Evolutionary conservation across 1,140 invertebrate species (phyloP).

Genomic region (Steinernema feltiae): DNA sequence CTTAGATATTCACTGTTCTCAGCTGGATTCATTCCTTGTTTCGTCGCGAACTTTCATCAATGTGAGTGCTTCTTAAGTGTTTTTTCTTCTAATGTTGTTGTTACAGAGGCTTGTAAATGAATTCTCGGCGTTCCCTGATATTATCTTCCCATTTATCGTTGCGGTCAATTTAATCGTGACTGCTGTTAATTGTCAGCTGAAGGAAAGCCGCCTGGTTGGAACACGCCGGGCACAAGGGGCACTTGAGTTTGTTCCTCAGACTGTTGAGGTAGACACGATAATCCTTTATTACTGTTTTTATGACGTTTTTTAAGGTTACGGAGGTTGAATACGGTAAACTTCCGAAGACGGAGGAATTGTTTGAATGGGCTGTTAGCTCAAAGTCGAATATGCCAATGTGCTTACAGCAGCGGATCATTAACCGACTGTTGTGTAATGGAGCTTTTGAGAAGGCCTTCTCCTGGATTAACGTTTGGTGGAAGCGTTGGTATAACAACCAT

Average conservation of each 20-base stretch:
- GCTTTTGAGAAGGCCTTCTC: slow-evolving; percentile 18
- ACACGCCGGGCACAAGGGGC: neutral
- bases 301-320: neutral
- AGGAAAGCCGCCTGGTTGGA: neutral
- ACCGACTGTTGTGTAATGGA: neutral
- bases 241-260: neutral
- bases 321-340: neutral
- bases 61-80: neutral
- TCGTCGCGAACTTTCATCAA: slow-evolving; percentile 22
- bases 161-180: slow-evolving; percentile 17
- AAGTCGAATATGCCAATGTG: slow-evolving; percentile 24
- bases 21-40: slow-evolving; percentile 22
- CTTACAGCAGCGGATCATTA: slow-evolving; percentile 24
- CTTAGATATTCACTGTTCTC: neutral
- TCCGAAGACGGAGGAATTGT: neutral
- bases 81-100: neutral
- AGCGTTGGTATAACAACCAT: slow-evolving; percentile 62
- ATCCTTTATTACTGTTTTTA: neutral
- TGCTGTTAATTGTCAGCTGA: slow-evolving; percentile 15
- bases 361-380: slow-evolving; percentile 1
- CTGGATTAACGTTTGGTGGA: slow-evolving; percentile 38
- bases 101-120: slow-evolving; percentile 27
- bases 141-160: slow-evolving; percentile 23
- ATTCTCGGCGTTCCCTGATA: slow-evolving; percentile 32
- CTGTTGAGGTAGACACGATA: neutral